These are phyloP conservation scores for Acipenser oxyrinchus DNA, from an alignment of 2,797 vertebrate species.

Conservation along the genomic window DNA sequence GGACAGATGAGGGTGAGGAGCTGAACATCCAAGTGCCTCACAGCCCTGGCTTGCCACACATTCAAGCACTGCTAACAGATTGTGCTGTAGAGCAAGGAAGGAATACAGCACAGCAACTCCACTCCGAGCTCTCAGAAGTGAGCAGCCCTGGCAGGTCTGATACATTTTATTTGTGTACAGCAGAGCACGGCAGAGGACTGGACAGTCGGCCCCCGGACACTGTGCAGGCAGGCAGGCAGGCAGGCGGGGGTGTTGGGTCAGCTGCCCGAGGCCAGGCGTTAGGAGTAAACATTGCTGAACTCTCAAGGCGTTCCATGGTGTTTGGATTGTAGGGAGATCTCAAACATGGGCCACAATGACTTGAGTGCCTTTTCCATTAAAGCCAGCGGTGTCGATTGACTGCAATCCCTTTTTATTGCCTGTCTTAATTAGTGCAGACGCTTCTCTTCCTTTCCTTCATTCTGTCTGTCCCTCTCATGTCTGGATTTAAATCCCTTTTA, in stretches of 20 bases:
- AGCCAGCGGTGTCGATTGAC: slow-evolving; percentile 8
- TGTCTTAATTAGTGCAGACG: slow-evolving; percentile 15
- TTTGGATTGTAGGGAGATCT: slow-evolving; percentile 22
- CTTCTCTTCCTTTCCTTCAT: too few relatives aligned
- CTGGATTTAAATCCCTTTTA: background rate
- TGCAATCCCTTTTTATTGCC: background rate
- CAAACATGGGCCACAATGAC: slow-evolving; percentile 30
- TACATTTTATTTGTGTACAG: too few relatives aligned
- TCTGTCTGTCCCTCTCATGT: background rate
- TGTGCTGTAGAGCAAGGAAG: background rate
- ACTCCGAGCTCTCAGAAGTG: background rate
- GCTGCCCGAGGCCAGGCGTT: background rate
- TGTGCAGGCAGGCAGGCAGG: background rate
- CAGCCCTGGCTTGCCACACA: background rate
- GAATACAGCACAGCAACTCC: background rate
- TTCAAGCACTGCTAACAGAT: background rate
- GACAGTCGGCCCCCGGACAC: too few relatives aligned
- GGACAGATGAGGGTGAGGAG: background rate
- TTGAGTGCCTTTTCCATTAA: slow-evolving; percentile 33
- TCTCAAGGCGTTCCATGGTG: background rate
- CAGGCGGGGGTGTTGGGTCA: background rate
- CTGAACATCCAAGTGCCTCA: background rate
- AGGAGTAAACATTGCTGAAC: slow-evolving; percentile 22
- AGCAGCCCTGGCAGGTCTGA: background rate
- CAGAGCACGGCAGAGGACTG: too few relatives aligned